Base-by-base conservation (phyloP, 2,113 vertebrate genomes). In the Thermophis baileyi region DNA sequence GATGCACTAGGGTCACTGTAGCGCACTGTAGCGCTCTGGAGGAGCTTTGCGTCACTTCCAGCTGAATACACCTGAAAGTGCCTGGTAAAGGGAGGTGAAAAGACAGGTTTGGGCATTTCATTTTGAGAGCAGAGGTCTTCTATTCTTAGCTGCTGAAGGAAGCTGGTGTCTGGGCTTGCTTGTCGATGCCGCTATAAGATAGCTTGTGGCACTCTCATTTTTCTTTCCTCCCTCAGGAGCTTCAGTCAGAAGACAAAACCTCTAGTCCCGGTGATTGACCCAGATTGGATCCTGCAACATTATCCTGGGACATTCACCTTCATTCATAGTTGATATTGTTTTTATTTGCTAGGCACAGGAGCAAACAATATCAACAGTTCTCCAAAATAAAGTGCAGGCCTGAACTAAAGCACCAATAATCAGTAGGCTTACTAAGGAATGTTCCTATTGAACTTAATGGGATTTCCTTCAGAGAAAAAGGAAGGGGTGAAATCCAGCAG, bases 21-120 rank as follows among this genome's bases (percentile, higher is more conserved):
- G 35, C 44, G 57, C 60, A 49, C 51, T 87, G 40, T 90, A 74
- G 35, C 35, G 53, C 60, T 88, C 47, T 91, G 92, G 91, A 94
- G 92, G 91, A 94, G 44, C 50, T 53, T 0, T 3, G 22, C 85
- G 55, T 85, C n/a, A 63, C 74, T 63, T 91, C 35, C 53, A 81
- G 86, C 22, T 81, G 35, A 63, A 44, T 6, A 6, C 9, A 18
- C 50, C n/a, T 57, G 40, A 57, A 22, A 91, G 22, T 47, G 50
- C 27, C 55, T 91, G 54, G 50, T 63, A 49, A 90, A 94, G 46
- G 6, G 49, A 51, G 93, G 91, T 3, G 14, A 87, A 95, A 90
- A 86, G 0, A 3, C 60, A 90, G 88, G 24, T 12, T 25, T 55
- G 49, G 57, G 25, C 10, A 22, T 18, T 74, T 92, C 81, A 35